A percentile compares a stretch with the other conserved stretches of the same genome.
phyloP scores from a whole-genome alignment of 2,888 invertebrate genomes.

The Standfussiana lucernea region DNA sequence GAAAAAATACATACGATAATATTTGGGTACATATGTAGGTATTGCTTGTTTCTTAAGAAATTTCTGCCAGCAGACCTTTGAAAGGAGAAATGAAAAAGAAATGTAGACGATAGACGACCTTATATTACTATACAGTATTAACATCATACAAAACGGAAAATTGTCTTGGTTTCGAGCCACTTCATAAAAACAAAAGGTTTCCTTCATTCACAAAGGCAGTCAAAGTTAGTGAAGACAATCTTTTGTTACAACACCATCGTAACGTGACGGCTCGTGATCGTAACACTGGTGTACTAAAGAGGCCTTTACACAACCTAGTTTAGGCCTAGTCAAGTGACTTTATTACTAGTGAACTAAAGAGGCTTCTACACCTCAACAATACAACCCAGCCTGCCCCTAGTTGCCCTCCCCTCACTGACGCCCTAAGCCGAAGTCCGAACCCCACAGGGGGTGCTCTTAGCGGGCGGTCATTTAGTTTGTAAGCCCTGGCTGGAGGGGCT shows the following conservation, averaged over 20 bases:
- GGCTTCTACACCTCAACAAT: neutral
- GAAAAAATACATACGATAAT: too few species aligned
- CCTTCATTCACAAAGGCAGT: slow-evolving; percentile 34
- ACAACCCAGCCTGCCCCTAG: neutral
- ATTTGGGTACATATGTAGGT: too few species aligned
- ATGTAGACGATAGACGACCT: too few species aligned
- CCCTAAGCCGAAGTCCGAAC: neutral
- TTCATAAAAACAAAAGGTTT: slow-evolving; percentile 35
- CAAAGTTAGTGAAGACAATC: slow-evolving; percentile 43
- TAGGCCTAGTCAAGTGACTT: neutral
- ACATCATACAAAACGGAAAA: slow-evolving; percentile 28
- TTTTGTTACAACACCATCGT: slow-evolving; percentile 34
- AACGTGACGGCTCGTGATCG: slow-evolving; percentile 28
- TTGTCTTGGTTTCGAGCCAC: neutral
- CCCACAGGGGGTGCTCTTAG: neutral
- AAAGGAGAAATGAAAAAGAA: too few species aligned
- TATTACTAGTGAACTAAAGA: neutral
- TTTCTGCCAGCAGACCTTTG: too few species aligned
- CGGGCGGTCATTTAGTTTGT: neutral
- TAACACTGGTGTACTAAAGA: neutral
- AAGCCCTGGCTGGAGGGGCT: neutral
- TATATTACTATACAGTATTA: slow-evolving; percentile 2
- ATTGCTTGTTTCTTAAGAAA: too few species aligned
- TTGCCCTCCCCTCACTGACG: neutral
- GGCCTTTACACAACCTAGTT: neutral